Evolutionary conservation across 2,888 invertebrate species (phyloP).

Genomic region (Caenorhabditis sulstoni): DNA sequence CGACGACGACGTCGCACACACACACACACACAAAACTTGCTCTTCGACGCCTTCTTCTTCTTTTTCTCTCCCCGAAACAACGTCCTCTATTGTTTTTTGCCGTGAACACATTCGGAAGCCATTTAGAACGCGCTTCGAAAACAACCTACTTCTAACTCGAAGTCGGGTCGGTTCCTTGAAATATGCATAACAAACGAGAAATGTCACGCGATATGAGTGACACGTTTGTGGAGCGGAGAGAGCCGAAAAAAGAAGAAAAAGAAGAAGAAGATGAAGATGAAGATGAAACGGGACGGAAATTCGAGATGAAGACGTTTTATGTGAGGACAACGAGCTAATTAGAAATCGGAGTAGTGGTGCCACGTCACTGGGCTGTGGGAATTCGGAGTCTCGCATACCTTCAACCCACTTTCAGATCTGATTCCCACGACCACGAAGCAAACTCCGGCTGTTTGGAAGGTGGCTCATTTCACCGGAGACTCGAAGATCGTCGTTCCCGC

Average conservation of each 20-base stretch:
- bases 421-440: constrained; percentile 9
- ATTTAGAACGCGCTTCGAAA: constrained; percentile 5
- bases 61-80: constrained; percentile 18
- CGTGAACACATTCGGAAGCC: constrained; percentile 8
- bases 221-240: constrained; percentile 30
- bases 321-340: constrained; percentile 12
- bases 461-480: constrained; percentile 50
- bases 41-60: constrained; percentile 3
- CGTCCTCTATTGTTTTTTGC: constrained; percentile 13
- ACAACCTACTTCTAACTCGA: constrained; percentile 2
- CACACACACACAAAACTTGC: constrained; percentile 12
- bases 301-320: constrained; percentile 17
- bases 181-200: constrained; percentile 51
- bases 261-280: not conserved
- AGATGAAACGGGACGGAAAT: constrained; percentile 24
- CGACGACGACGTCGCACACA: constrained; percentile 2
- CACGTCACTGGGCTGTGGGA: not conserved
- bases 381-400: too few species aligned
- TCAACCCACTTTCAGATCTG: not conserved
- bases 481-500: constrained; percentile 31
- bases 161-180: constrained; percentile 5
- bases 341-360: not conserved
- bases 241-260: not conserved
- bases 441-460: constrained; percentile 25
- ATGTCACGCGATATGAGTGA: constrained; percentile 49